phyloP scores from a whole-genome alignment of 1,140 invertebrate species.

The Marisa cornuarietis region DNA sequence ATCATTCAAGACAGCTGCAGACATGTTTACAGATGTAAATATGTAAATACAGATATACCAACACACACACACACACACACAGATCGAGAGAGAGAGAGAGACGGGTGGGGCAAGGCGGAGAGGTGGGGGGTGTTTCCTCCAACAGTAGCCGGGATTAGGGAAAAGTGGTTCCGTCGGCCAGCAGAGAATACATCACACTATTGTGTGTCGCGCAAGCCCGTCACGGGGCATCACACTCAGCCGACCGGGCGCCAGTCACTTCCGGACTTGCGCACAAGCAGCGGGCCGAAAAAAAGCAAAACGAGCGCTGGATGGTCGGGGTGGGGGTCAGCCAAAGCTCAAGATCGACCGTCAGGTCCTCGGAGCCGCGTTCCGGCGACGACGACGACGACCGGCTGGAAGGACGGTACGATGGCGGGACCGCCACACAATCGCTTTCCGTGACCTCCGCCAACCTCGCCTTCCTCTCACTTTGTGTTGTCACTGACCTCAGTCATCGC shows the following conservation, averaged over 20 bases:
- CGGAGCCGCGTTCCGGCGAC: too few relatives aligned
- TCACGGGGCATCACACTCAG: too few relatives aligned
- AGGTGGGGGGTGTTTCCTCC: neutral
- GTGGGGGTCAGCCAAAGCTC: too few relatives aligned
- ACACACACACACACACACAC: neutral
- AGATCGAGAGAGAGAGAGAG: too few relatives aligned
- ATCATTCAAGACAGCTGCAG: neutral
- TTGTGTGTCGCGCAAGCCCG: too few relatives aligned
- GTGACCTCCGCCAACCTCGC: neutral
- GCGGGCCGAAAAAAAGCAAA: neutral
- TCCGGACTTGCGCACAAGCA: constrained; percentile 10
- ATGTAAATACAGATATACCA: neutral
- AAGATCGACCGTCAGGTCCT: too few relatives aligned
- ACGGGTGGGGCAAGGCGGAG: neutral
- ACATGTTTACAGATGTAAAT: too few relatives aligned
- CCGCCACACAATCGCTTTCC: neutral
- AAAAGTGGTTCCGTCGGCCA: neutral
- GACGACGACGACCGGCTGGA: too few relatives aligned
- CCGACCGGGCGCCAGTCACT: constrained; percentile 1
- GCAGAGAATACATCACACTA: neutral
- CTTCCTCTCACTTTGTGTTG: neutral
- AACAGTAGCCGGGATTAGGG: neutral
- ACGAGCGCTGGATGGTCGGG: too few relatives aligned
- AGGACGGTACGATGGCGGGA: too few relatives aligned
- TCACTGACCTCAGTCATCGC: too few relatives aligned